Conservation (phyloP, 2,113 vertebrate genomes). For the Pygoscelis adeliae region DNA sequence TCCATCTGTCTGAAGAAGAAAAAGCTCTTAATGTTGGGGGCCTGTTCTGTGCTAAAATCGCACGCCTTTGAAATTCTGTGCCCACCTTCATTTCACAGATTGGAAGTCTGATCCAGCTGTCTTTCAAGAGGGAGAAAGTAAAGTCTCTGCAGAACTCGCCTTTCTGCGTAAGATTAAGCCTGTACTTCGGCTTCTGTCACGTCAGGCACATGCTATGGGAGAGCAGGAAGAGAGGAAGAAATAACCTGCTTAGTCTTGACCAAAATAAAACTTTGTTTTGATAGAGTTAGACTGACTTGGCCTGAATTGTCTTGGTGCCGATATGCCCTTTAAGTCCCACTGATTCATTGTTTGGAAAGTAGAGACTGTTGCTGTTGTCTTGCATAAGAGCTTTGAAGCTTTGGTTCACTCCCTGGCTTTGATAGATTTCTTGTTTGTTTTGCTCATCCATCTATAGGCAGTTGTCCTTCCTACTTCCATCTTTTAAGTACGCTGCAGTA, state of each 20-base stretch:
- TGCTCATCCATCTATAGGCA: not conserved
- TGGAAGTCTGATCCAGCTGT: not conserved
- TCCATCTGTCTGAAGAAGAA: not conserved
- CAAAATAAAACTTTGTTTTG: conserved; percentile 20
- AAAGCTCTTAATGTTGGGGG: not conserved
- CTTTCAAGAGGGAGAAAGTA: not conserved
- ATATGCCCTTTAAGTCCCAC: not conserved
- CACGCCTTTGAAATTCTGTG: not conserved
- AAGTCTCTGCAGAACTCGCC: not conserved
- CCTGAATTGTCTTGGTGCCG: not conserved
- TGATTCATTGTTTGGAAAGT: conserved; percentile 30
- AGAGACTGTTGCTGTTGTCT: not conserved
- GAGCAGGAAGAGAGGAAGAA: not conserved
- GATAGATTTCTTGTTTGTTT: not conserved
- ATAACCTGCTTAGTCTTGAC: not conserved
- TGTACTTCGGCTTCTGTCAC: not conserved
- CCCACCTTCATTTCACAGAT: not conserved
- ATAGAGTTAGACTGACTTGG: not conserved
- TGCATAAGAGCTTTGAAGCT: conserved; percentile 10
- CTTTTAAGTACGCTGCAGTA: not conserved
- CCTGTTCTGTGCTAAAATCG: not conserved
- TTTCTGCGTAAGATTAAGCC: not conserved
- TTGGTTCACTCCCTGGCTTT: not conserved
- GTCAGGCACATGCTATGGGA: not conserved
- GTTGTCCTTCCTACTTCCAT: not conserved